phyloP scores from a whole-genome alignment of 1,140 invertebrate species.

The Ruditapes philippinarum region DNA sequence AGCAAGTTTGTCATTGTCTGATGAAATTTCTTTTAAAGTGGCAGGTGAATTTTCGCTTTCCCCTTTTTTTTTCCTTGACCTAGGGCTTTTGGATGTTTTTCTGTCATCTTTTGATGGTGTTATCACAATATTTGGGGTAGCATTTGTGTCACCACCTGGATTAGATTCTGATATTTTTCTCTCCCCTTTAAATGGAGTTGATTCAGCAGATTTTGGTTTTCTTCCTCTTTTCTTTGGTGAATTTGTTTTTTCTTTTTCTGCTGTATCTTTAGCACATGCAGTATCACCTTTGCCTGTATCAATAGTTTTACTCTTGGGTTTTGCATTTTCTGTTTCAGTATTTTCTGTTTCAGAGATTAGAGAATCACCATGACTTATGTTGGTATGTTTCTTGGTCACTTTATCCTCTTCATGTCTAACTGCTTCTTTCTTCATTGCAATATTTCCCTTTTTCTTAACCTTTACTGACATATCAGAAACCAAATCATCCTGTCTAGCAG shows the following conservation, averaged over 20 bases:
- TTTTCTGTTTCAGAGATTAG: background rate
- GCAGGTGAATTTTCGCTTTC: background rate
- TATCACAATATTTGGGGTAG: background rate
- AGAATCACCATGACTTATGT: background rate
- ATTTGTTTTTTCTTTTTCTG: background rate
- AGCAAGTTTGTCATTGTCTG: background rate
- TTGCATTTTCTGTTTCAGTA: background rate
- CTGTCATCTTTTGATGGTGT: background rate
- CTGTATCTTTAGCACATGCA: background rate
- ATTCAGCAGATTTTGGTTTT: background rate
- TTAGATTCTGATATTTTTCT: background rate
- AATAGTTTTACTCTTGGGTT: no score
- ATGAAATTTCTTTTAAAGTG: background rate
- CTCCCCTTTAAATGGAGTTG: background rate
- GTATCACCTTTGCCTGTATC: background rate
- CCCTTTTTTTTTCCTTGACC: background rate
- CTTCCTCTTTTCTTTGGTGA: background rate
- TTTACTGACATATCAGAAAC: background rate
- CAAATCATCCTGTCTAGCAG: background rate
- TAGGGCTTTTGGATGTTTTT: background rate
- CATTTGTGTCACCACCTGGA: background rate
- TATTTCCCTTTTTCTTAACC: background rate
- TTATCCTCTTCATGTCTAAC: background rate
- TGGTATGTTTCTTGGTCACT: background rate
- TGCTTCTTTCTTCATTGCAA: background rate